Evolutionary conservation across 2,888 invertebrate species (phyloP), one percentile per base, ranked within the genome.

Genomic region (Acleris laterana): DNA sequence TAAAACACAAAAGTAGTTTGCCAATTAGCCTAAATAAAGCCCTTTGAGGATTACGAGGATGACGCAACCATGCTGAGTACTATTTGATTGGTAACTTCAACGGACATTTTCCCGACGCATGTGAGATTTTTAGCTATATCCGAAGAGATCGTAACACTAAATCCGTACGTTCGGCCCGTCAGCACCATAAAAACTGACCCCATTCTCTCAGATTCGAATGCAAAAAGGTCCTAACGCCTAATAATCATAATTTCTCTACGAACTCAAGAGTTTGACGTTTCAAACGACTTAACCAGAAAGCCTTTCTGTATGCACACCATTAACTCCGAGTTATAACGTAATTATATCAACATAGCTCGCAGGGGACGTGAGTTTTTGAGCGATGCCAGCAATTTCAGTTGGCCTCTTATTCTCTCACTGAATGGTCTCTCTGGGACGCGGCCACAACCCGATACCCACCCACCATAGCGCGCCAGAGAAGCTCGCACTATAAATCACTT

Each of bases 341-440:
- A 63, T 63, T 63, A 63, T 63, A 63, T 63, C 57, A 52, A 44
- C 56, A 63, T 56, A 49, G 62, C 49, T 22, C 49, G 49, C 62
- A 1, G 25, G 62, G 62, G 62, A 63, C 55, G 62, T 55, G 60
- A 60, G 64, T 55, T 64, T 65, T 65, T 61, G 65, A 65, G 65
- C 65, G 28, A 65, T 55, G 60, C 65, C 60, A 65, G 64, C 64
- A 55, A 65, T 65, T 60, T 55, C 59, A 65, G 65, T 56, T 55
- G 50, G 55, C 60, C 65, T 65, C 65, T 65, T 60, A 60, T 60
- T 61, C 65, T 65, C 42, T 55, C 55, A 20, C 65, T 65, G 65
- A 65, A 65, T 61, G 60, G 65, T 65, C 65, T 55, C 65, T 50
- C 60, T 65, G 65, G 65, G 65, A 65, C 65, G 65, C 32, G 60